phyloP scores from a whole-genome alignment of 2,113 vertebrate genomes.

The Lagopus leucura region DNA sequence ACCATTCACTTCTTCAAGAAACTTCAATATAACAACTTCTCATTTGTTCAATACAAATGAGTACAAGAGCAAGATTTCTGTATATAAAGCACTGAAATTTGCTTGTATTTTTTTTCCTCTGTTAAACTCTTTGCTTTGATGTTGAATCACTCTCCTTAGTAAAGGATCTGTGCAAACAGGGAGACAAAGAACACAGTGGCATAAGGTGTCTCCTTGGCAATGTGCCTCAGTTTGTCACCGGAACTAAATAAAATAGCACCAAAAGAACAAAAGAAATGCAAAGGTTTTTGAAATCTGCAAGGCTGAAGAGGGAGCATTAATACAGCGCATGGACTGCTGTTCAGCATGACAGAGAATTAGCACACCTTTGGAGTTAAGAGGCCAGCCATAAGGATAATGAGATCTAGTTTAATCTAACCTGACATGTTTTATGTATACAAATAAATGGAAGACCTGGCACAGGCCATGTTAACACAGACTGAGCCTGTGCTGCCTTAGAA shows the following conservation, averaged over 20 bases:
- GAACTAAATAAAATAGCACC: constrained; percentile 28
- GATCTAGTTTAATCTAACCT: constrained; percentile 60
- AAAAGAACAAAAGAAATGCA: constrained; percentile 51
- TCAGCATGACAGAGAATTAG: constrained; percentile 35
- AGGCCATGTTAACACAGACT: background rate
- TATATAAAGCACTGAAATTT: background rate
- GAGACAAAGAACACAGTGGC: background rate
- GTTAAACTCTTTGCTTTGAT: constrained; percentile 39
- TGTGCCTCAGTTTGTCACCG: background rate
- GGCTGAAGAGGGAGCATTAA: constrained; percentile 14
- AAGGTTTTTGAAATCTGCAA: constrained; percentile 46
- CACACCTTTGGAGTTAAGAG: constrained; percentile 50
- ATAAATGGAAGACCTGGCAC: constrained; percentile 16
- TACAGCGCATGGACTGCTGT: background rate
- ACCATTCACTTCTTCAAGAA: background rate
- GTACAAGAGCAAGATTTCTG: background rate
- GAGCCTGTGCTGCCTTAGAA: constrained; percentile 27
- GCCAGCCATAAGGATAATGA: constrained; percentile 52
- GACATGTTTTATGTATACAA: constrained; percentile 63
- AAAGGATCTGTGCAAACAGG: constrained; percentile 5
- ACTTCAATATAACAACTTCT: background rate
- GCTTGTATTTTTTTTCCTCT: background rate
- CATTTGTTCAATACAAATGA: background rate
- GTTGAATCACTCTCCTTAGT: background rate
- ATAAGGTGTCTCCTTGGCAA: constrained; percentile 36